Percentiles rank a stretch among this genome's conserved stretches.
Evolutionary conservation across 2,888 invertebrate species (phyloP).

Genomic region (Tenodera sinensis): DNA sequence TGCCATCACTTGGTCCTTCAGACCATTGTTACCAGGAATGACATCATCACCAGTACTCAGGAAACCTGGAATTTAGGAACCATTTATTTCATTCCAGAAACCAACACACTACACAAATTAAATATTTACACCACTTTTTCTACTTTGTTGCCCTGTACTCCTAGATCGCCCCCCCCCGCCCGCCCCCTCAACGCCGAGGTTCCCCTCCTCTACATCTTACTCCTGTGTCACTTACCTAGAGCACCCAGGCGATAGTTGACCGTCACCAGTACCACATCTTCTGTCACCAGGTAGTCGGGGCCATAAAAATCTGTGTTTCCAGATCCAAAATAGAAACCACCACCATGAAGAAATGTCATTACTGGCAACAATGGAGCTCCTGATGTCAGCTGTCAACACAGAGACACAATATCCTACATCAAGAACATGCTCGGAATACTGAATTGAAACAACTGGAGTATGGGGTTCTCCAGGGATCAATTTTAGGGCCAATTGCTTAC

Average conservation of each 20-base stretch:
- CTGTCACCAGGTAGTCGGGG: slow-evolving; percentile 48
- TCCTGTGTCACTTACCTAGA: slow-evolving; percentile 34
- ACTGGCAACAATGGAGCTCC: neutral
- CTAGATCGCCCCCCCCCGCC: too few species aligned
- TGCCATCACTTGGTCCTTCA: neutral
- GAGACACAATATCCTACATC: too few species aligned
- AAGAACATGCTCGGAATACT: too few species aligned
- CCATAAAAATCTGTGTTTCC: slow-evolving; percentile 38
- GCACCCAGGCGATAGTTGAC: slow-evolving; percentile 50
- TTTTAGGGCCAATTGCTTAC: too few species aligned
- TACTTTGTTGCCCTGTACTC: too few species aligned
- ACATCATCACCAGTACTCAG: neutral
- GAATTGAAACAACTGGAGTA: too few species aligned
- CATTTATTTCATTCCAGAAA: too few species aligned
- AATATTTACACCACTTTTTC: too few species aligned
- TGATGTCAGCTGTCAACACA: neutral
- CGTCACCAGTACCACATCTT: slow-evolving; percentile 48
- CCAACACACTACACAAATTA: too few species aligned
- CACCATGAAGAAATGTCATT: slow-evolving; percentile 43
- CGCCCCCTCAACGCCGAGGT: too few species aligned
- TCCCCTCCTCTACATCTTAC: too few species aligned
- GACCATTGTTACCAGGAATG: neutral
- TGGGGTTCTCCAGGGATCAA: too few species aligned
- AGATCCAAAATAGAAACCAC: slow-evolving; percentile 36
- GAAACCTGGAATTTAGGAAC: neutral